phyloP scores from a whole-genome alignment of 2,888 invertebrate genomes.

The Drosophila infuscata region DNA sequence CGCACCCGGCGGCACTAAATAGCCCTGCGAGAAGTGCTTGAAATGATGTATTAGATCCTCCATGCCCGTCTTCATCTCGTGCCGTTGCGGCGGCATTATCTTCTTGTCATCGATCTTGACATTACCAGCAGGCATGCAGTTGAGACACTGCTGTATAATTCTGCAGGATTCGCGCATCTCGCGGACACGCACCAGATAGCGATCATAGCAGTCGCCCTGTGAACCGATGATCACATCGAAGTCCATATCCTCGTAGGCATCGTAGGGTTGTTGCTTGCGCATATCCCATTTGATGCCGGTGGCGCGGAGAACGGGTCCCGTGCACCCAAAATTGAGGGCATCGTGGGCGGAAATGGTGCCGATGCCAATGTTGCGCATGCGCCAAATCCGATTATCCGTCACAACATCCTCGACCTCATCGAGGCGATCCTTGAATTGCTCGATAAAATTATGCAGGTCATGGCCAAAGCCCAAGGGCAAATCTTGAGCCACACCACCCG shows the following conservation, averaged over 20 bases:
- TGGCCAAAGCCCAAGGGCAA: slow-evolving; percentile 91
- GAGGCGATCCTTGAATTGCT: slow-evolving; percentile 89
- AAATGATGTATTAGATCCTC: slow-evolving; percentile 96
- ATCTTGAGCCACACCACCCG: slow-evolving; percentile 92
- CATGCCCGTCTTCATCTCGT: slow-evolving; percentile 95
- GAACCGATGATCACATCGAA: slow-evolving; percentile 93
- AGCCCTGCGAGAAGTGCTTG: slow-evolving; percentile 93
- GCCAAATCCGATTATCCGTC: slow-evolving; percentile 91
- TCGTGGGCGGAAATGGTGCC: slow-evolving; percentile 90
- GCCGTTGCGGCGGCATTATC: slow-evolving; percentile 89
- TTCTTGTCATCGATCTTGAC: slow-evolving; percentile 93
- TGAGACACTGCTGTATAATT: slow-evolving; percentile 92
- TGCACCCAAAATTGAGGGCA: slow-evolving; percentile 90
- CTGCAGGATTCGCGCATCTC: slow-evolving; percentile 92
- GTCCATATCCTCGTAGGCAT: slow-evolving; percentile 92
- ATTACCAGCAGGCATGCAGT: slow-evolving; percentile 93
- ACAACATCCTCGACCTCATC: slow-evolving; percentile 94
- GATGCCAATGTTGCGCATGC: slow-evolving; percentile 90
- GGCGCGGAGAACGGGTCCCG: slow-evolving; percentile 91
- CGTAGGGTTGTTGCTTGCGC: slow-evolving; percentile 92
- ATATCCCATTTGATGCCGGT: slow-evolving; percentile 96
- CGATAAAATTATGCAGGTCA: slow-evolving; percentile 90
- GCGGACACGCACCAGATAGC: slow-evolving; percentile 88
- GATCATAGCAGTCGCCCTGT: slow-evolving; percentile 94
- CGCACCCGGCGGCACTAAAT: slow-evolving; percentile 92